Base-by-base conservation (phyloP, 2,797 vertebrate genomes). In the Acanthornis magna region DNA sequence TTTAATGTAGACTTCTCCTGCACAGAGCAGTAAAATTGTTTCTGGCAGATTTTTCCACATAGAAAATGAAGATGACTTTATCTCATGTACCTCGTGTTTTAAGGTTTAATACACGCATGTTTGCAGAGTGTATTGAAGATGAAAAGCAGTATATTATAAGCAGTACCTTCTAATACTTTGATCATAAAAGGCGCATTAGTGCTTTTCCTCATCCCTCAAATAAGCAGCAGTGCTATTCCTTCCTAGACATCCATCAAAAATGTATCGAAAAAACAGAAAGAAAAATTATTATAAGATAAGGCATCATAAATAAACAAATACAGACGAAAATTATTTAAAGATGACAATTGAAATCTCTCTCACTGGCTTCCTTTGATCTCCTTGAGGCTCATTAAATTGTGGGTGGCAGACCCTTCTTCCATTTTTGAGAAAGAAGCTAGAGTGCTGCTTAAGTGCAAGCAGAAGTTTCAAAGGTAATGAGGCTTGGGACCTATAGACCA, bases 391-490 rank as follows among this genome's bases (percentile, higher is more conserved):
- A 88, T 95, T 96, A 93, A 91, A 77, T 11, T 68, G 68, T 74
- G 57, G 50, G 68, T 74, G 54, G 58, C 91, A 94, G 77, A 65
- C 30, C 14, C n/a, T n/a, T 9, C 61, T 85, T 92, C 92, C 71
- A 16, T 10, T 13, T 77, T 91, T 88, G 75, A 94, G 78, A 67
- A 71, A 85, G 78, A 68, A 85, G 13, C 25, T 47, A 7, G 60
- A 89, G 50, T 65, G 43, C 71, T 89, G n/a, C 70, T 96, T 85
- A 84, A 63, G 27, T 3, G 6, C 66, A 79, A 93, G 81, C 36
- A 90, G 67, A 94, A 94, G 79, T 97, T 96, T 95, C 83, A 94
- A 89, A 96, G 58, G 83, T 95, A 96, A 97, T 96, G 94, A 97
- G 92, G 68, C 78, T 91, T 96, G 94, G 95, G 94, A 92, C 92